Percentiles rank a stretch among this genome's conserved stretches.
Evolutionary conservation across 2,113 vertebrate genomes (phyloP).

Genomic region (Opisthocomus hoazin): DNA sequence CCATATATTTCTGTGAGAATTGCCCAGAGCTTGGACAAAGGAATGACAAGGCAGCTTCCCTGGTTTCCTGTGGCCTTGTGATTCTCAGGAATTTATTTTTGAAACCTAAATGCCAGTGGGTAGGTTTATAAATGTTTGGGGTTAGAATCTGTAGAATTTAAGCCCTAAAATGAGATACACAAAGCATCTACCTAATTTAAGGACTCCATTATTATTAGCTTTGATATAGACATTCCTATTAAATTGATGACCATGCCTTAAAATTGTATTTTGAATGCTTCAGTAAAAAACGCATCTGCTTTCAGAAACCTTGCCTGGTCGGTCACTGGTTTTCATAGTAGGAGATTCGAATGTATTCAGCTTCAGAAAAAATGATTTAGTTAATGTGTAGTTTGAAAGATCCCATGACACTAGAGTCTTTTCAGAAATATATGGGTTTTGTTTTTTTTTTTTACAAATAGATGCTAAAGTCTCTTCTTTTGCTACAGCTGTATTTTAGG

Average conservation of each 20-base stretch:
- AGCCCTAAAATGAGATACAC: not conserved
- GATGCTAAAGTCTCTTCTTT: not conserved
- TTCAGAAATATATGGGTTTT: no score
- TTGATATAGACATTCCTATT: not conserved
- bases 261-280: not conserved
- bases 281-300: not conserved
- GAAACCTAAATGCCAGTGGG: not conserved
- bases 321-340: not conserved
- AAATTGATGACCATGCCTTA: not conserved
- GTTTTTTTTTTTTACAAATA: not conserved
- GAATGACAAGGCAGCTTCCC: not conserved
- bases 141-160: not conserved
- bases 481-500: not conserved
- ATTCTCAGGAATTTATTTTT: not conserved
- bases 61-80: not conserved
- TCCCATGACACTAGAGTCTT: not conserved
- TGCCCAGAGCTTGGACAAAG: not conserved
- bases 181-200: not conserved
- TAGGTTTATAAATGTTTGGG: not conserved
- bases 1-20: not conserved
- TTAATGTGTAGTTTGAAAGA: not conserved
- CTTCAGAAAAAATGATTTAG: not conserved
- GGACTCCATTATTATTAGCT: not conserved
- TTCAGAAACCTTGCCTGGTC: not conserved
- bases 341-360: not conserved